These are phyloP conservation scores for Gallinago undulata DNA, from an alignment of 2,113 vertebrate genomes.

Conservation along the genomic window DNA sequence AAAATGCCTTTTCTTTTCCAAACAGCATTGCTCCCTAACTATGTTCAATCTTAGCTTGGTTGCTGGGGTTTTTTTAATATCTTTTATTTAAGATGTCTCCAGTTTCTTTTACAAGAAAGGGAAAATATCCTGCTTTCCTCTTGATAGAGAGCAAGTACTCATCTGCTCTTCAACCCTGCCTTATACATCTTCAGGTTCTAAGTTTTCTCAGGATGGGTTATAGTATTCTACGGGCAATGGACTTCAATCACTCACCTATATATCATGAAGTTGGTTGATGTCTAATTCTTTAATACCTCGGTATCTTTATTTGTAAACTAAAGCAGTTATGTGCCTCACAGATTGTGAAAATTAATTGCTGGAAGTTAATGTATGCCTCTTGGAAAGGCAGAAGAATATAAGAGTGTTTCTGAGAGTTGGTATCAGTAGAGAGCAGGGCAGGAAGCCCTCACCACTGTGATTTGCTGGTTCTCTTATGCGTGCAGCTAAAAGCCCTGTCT, in stretches of 20 bases:
- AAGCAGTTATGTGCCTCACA: neutral
- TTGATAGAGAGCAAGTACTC: neutral
- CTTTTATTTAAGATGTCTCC: neutral
- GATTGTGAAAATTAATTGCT: neutral
- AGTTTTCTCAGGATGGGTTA: neutral
- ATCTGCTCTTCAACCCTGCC: neutral
- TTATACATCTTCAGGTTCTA: neutral
- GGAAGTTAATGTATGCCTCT: neutral
- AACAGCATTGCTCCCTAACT: neutral
- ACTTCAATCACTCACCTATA: neutral
- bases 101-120: neutral
- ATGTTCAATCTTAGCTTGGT: neutral
- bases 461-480: neutral
- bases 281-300: neutral
- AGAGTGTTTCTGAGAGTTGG: neutral
- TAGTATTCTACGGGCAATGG: neutral
- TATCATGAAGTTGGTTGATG: neutral
- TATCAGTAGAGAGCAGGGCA: neutral
- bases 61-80: neutral
- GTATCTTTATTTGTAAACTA: neutral
- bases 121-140: neutral
- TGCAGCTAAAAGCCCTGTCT: neutral
- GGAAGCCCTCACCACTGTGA: neutral
- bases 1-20: neutral
- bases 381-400: neutral